A percentile compares a stretch with the other conserved stretches of the same genome.
Evolutionary conservation across 2,888 invertebrate species (phyloP).

Genomic region (Ectemnius lituratus): DNA sequence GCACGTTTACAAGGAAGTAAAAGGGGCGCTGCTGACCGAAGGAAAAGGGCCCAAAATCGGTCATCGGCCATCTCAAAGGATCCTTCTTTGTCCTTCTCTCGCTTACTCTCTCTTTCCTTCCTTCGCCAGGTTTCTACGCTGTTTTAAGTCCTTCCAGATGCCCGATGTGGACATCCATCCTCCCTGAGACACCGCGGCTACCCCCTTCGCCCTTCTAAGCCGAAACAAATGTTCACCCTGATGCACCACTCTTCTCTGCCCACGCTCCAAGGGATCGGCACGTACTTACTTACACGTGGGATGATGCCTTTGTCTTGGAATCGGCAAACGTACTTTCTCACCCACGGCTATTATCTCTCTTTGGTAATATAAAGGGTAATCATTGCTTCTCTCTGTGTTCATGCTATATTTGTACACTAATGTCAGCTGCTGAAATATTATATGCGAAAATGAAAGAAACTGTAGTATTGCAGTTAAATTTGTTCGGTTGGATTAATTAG

Average conservation of each 20-base stretch:
- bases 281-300: no score
- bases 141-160: constrained; percentile 74
- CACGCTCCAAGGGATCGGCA: no score
- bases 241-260: neutral
- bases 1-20: constrained; percentile 27
- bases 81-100: constrained; percentile 6
- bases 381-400: no score
- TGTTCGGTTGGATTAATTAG: no score
- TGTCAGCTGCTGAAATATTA: no score
- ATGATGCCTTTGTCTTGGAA: no score
- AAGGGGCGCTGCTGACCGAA: constrained; percentile 29
- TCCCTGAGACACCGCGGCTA: constrained; percentile 30
- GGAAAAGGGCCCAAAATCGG: constrained; percentile 15
- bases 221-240: constrained; percentile 61
- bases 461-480: no score
- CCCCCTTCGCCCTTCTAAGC: constrained; percentile 53
- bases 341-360: no score
- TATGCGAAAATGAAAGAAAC: no score
- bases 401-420: no score
- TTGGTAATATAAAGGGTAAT: no score
- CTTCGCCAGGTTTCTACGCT: constrained; percentile 28
- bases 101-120: constrained; percentile 22
- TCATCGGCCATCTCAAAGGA: constrained; percentile 16
- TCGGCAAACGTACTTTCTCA: no score
- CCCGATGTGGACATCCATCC: constrained; percentile 12